A percentile compares a stretch with the other conserved stretches of the same genome.
Evolutionary conservation across 2,797 vertebrate species (phyloP).

Genomic region (Myotis findleyi): DNA sequence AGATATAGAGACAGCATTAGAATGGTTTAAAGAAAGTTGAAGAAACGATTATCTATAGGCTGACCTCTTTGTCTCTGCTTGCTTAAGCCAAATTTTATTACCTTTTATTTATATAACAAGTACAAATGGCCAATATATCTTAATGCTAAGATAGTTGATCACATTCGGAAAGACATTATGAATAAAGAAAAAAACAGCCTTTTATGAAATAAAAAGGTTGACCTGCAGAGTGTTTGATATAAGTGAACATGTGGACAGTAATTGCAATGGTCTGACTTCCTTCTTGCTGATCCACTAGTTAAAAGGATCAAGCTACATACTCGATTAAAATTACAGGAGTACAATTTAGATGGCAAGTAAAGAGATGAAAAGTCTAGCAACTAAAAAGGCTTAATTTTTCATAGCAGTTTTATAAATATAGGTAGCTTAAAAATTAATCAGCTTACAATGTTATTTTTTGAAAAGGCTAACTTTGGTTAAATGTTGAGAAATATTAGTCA

Average conservation of each 20-base stretch:
- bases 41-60: constrained; percentile 83
- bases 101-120: constrained; percentile 83
- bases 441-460: constrained; percentile 62
- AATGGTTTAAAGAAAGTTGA: constrained; percentile 83
- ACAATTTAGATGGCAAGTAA: constrained; percentile 69
- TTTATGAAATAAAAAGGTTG: constrained; percentile 77
- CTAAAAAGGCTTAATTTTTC: constrained; percentile 70
- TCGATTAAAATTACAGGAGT: constrained; percentile 71
- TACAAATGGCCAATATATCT: constrained; percentile 81
- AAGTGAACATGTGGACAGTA: constrained; percentile 80
- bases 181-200: constrained; percentile 78
- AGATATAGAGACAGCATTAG: constrained; percentile 84
- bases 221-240: constrained; percentile 73
- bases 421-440: constrained; percentile 52
- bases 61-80: constrained; percentile 83
- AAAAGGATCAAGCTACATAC: constrained; percentile 77
- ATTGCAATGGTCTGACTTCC: constrained; percentile 73
- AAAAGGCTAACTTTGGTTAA: constrained; percentile 71
- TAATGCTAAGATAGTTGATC: constrained; percentile 80
- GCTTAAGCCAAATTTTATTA: constrained; percentile 84
- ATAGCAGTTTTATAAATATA: constrained; percentile 58
- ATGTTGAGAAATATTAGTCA: constrained; percentile 64
- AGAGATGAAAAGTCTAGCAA: constrained; percentile 56
- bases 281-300: constrained; percentile 77
- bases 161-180: constrained; percentile 83